These are phyloP conservation scores for Harpegnathos saltator DNA, from an alignment of 1,140 invertebrate genomes.

Conservation along the genomic window DNA sequence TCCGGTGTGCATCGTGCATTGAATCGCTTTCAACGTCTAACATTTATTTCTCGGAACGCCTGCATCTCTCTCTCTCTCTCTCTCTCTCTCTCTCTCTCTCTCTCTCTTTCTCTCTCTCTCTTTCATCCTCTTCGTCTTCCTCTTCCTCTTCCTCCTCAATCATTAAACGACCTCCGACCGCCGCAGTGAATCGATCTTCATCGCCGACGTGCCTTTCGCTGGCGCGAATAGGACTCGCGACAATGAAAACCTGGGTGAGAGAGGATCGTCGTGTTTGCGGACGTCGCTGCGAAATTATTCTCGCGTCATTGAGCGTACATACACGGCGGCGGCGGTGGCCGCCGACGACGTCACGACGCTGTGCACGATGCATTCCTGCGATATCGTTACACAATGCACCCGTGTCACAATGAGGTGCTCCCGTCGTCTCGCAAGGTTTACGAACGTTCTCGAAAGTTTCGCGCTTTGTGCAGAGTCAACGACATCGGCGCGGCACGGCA, in stretches of 20 bases:
- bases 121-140: too few relatives aligned
- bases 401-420: conserved; percentile 51
- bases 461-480: conserved; percentile 48
- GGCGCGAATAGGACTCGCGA: background rate
- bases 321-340: background rate
- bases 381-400: conserved; percentile 46
- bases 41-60: conserved; percentile 14
- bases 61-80: too few relatives aligned
- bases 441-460: conserved; percentile 26
- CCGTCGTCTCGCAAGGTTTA: conserved; percentile 2
- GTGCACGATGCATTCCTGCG: conserved; percentile 26
- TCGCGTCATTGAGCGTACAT: conserved; percentile 62
- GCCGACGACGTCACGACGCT: background rate
- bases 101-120: too few relatives aligned
- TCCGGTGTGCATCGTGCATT: background rate
- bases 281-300: conserved; percentile 65
- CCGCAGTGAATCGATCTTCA: conserved; percentile 27
- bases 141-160: background rate
- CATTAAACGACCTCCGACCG: background rate
- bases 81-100: too few relatives aligned
- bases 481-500: background rate
- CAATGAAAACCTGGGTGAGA: conserved; percentile 23
- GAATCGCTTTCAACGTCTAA: conserved; percentile 2
- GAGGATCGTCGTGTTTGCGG: conserved; percentile 53
- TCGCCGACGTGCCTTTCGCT: background rate